Base-by-base conservation (phyloP, 1,140 invertebrate genomes). In the Drosophila kikkawai region DNA sequence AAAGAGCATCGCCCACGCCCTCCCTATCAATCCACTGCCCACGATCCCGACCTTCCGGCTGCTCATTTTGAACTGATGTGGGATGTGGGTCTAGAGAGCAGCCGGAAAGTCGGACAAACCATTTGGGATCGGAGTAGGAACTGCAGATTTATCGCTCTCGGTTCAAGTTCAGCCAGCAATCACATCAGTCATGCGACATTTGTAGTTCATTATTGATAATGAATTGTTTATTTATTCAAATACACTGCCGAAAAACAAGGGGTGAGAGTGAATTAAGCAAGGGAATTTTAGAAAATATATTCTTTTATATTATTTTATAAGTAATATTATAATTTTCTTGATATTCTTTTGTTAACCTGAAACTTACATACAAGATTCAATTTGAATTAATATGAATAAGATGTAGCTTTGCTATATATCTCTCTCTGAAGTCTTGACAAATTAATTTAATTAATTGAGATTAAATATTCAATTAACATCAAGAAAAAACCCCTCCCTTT, bases 1-100 rank as follows among this genome's bases (percentile, higher is more conserved):
- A 93, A 98, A 99, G 2, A 99, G 93, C 98, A 99, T 98, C 0
- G 98, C 96, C 97, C 98, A 99, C 91, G 97, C 98, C 51, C 96
- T 95, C 4, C 98, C 98, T 71, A 99, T 98, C 29, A 99, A 93
- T 12, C 98, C 98, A 93, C 98, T 95, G 81, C 95, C 95, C 64
- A 95, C 93, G 65, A 96, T 96, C 58, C 95, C 95, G 86, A 96
- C 95, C 93, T 95, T 96, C 93, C 95, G 95, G 19, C 58, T 37
- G 67, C 74, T 80, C 91, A 92, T 92, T 64, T 42, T 63, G 29
- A 53, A 88, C 78, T 88, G 59, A 41, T 36, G 36, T 13, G 41
- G 26, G 17, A 22, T 29, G 29, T 15, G 36, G 22, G 11, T 34
- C 2, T 37, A 4, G 19, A 22, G 37, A 26, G 34, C 34, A n/a